Percentiles rank a stretch among this genome's conserved stretches.
Evolutionary conservation across 2,113 vertebrate species (phyloP).

Genomic region (Phalacrocorax brasilianus): DNA sequence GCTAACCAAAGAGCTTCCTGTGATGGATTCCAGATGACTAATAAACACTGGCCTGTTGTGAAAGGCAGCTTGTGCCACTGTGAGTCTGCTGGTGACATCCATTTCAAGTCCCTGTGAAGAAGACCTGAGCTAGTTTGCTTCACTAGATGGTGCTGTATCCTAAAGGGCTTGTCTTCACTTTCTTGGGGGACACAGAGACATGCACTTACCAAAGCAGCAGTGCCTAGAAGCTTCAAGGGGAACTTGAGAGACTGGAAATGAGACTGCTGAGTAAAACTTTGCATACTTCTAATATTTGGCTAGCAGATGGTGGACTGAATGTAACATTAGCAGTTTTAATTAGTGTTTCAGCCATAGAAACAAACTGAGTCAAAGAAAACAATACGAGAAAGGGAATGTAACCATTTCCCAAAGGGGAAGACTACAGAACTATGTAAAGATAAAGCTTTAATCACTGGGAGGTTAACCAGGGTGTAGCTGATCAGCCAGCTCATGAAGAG

Average conservation of each 20-base stretch:
- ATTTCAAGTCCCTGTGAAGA: not conserved
- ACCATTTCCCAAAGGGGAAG: not conserved
- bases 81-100: not conserved
- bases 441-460: not conserved
- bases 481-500: not conserved
- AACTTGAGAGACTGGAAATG: not conserved
- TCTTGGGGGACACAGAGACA: not conserved
- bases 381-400: not conserved
- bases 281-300: not conserved
- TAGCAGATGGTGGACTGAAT: not conserved
- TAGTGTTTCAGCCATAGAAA: not conserved
- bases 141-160: constrained; percentile 51
- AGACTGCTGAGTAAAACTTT: not conserved
- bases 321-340: not conserved
- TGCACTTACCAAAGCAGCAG: not conserved
- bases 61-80: not conserved
- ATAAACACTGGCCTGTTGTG: not conserved
- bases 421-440: not conserved
- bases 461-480: not conserved
- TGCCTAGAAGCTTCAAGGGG: not conserved
- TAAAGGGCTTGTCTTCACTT: not conserved
- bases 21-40: not conserved
- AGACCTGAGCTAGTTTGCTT: not conserved
- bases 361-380: not conserved
- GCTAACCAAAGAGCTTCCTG: not conserved